Evolutionary conservation across 2,888 invertebrate genomes (phyloP).

Genomic region (Anaspis maculata): DNA sequence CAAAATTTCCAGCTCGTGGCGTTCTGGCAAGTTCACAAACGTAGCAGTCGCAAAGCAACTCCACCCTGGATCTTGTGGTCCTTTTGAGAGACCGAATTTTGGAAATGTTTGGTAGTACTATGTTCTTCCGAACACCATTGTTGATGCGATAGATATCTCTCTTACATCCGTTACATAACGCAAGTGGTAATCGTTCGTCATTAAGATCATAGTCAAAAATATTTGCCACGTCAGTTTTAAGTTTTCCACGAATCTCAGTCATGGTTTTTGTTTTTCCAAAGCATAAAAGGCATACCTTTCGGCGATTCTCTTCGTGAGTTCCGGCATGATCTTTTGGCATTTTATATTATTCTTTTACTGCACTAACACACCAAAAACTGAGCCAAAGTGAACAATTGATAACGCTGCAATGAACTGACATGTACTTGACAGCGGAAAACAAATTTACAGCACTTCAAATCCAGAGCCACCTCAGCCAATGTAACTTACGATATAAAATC

Average conservation of each 20-base stretch:
- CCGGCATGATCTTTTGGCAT: neutral
- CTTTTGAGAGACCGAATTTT: neutral
- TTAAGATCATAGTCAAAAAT: neutral
- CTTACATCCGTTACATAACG: neutral
- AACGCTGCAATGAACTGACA: no score
- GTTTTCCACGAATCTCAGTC: neutral
- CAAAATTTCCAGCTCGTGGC: neutral
- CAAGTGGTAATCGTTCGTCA: neutral
- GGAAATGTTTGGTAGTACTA: neutral
- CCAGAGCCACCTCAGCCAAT: no score
- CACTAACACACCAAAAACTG: no score
- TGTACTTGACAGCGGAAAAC: no score
- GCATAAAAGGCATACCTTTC: neutral
- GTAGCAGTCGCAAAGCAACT: neutral
- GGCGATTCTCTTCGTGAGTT: constrained; percentile 1
- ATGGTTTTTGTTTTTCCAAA: constrained; percentile 1
- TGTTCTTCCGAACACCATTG: neutral
- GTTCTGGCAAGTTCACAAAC: neutral
- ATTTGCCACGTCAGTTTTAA: neutral
- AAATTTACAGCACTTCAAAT: no score
- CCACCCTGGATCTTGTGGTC: neutral
- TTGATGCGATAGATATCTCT: neutral
- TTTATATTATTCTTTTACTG: no score
- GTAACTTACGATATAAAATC: no score
- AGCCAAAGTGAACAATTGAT: no score